phyloP scores from a whole-genome alignment of 2,888 invertebrate species.

The Acanthacorydalis orientalis region DNA sequence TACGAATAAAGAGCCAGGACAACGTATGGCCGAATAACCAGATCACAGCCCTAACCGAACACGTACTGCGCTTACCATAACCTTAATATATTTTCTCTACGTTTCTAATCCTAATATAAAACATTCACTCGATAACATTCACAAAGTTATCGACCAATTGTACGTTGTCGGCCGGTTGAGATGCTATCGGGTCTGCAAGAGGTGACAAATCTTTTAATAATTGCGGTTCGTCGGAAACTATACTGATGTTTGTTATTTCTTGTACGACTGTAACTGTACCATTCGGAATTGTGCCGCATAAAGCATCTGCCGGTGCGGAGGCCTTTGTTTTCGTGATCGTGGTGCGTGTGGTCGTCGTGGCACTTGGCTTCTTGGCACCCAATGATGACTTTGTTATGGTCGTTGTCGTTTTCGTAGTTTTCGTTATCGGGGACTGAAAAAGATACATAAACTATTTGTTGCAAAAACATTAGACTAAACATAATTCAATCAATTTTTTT shows the following conservation, averaged over 20 bases:
- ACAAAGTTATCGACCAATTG: not conserved
- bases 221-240: constrained; percentile 13
- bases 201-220: constrained; percentile 25
- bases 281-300: constrained; percentile 9
- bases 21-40: too few species aligned
- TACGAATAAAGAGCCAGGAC: too few species aligned
- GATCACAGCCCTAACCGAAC: too few species aligned
- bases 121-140: too few species aligned
- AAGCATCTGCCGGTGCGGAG: constrained; percentile 15
- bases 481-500: too few species aligned
- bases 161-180: not conserved
- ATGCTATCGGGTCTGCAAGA: constrained; percentile 12
- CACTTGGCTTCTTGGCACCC: constrained; percentile 10
- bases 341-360: constrained; percentile 9
- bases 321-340: constrained; percentile 12
- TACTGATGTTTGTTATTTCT: constrained; percentile 10
- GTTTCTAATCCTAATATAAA: too few species aligned
- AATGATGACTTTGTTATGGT: constrained; percentile 12
- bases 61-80: too few species aligned
- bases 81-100: too few species aligned
- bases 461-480: too few species aligned
- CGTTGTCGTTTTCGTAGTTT: constrained; percentile 17
- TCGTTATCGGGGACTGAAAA: constrained; percentile 13
- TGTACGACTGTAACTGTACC: constrained; percentile 12
- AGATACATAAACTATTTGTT: too few species aligned